These are phyloP conservation scores for Sylvia atricapilla DNA, from an alignment of 2,113 vertebrate genomes.

Conservation along the genomic window DNA sequence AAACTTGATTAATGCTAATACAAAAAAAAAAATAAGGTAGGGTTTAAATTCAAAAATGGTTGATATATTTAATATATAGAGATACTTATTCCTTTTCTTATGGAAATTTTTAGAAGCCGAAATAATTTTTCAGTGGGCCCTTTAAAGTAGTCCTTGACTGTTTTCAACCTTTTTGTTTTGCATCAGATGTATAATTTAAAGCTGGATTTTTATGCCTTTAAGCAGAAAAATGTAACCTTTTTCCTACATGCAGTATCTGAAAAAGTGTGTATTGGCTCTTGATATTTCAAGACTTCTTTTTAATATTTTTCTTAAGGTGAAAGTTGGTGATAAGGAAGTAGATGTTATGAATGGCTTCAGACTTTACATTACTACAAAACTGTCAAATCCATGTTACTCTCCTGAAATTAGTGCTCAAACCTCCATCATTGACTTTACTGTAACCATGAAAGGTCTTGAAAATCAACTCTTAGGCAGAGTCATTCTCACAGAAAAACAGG, in stretches of 20 bases:
- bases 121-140: not conserved
- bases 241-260: not conserved
- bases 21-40: not conserved
- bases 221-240: not conserved
- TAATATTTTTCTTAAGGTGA: constrained; percentile 81
- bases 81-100: not conserved
- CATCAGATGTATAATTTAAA: not conserved
- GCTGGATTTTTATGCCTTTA: not conserved
- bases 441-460: constrained; percentile 93
- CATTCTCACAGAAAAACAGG: constrained; percentile 94
- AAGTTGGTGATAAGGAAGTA: constrained; percentile 93
- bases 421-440: constrained; percentile 94
- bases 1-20: not conserved
- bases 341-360: constrained; percentile 91
- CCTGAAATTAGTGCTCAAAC: constrained; percentile 93
- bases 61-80: not conserved
- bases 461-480: constrained; percentile 95
- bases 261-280: not conserved
- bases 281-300: not conserved
- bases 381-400: constrained; percentile 91
- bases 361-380: constrained; percentile 92
- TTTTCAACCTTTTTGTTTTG: not conserved
- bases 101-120: not conserved
- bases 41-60: not conserved
- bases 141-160: not conserved